These are phyloP conservation scores for Oreotrochilus melanogaster DNA, from an alignment of 2,113 vertebrate genomes.

Conservation along the genomic window DNA sequence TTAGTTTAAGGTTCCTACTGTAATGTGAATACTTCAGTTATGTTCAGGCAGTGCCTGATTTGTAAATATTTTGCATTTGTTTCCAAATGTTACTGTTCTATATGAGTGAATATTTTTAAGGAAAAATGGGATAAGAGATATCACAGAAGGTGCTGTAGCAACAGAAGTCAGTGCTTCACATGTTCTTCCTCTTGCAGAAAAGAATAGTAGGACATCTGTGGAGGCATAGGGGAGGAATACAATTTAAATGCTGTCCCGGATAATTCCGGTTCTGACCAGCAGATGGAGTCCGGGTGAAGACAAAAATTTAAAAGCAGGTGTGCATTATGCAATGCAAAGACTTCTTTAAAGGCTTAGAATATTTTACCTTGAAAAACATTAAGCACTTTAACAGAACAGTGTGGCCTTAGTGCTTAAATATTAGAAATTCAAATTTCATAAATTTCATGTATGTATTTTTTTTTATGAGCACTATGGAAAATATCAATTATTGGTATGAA, in stretches of 20 bases:
- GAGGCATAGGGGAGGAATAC: not conserved
- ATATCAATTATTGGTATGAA: not conserved
- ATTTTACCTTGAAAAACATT: not conserved
- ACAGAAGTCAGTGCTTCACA: not conserved
- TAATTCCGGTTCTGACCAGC: not conserved
- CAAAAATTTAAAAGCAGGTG: not conserved
- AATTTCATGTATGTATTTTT: not conserved
- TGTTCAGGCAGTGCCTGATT: not conserved
- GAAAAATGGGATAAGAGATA: not conserved
- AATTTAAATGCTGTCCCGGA: not conserved
- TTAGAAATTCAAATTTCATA: not conserved
- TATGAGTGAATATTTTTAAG: not conserved
- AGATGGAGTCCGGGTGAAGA: constrained; percentile 25
- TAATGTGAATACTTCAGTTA: not conserved
- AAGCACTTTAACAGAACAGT: not conserved
- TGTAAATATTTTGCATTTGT: not conserved
- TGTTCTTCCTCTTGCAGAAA: not conserved
- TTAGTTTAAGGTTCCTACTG: not conserved
- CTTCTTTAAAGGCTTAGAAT: not conserved
- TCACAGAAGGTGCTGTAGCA: not conserved
- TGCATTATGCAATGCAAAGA: not conserved
- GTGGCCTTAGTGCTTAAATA: not conserved
- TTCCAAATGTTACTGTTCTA: not conserved
- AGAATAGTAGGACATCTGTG: not conserved
- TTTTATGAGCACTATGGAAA: not conserved